Evolutionary conservation across 1,140 invertebrate genomes (phyloP), one percentile per base, ranked within the genome.

Genomic region (Saccostrea cuccullata): DNA sequence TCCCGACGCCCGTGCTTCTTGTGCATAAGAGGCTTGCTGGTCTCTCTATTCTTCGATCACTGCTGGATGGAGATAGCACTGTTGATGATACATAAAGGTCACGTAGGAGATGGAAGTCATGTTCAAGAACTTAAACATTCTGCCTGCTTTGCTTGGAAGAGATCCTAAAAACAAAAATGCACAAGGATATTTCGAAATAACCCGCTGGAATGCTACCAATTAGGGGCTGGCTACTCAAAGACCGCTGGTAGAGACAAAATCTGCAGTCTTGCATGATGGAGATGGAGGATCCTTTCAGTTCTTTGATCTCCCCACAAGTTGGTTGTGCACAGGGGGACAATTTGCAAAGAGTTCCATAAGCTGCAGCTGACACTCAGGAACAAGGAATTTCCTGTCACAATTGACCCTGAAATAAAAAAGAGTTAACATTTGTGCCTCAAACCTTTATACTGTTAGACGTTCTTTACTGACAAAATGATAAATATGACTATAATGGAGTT

Each of bases 251-350:
- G 30, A 36, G 2, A 36, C 30, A 36, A 88, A 5, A 64, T 36
- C n/a, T 12, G 77, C 87, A 88, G n/a, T 20, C 30, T 47, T 88
- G 87, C 55, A 55, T 15, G 5, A 85, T 56, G 55, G 67, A 70
- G 2, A 85, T 23, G 58, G 84, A n/a, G 2, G 83, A 55, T 1
- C 83, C 87, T 5, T 55, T 73, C 1, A 36, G 1, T 11, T 84
- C 12, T 13, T 23, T 77, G 11, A 58, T 60, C n/a, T 84, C 84
- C 1, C 15, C 36, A 12, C 20, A 17, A 15, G 83, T 55, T 4
- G 26, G 17, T 55, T 30, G 15, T 15, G 26, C 23, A 47, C 87
- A 88, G 23, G 20, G 11, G 70, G 47, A 64, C 86, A 87, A 4
- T 8, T 20, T 83, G 5, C 64, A 47, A 87, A 87, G n/a, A 36